Evolutionary conservation across 2,113 vertebrate genomes (phyloP).

Genomic region (Galemys pyrenaicus): DNA sequence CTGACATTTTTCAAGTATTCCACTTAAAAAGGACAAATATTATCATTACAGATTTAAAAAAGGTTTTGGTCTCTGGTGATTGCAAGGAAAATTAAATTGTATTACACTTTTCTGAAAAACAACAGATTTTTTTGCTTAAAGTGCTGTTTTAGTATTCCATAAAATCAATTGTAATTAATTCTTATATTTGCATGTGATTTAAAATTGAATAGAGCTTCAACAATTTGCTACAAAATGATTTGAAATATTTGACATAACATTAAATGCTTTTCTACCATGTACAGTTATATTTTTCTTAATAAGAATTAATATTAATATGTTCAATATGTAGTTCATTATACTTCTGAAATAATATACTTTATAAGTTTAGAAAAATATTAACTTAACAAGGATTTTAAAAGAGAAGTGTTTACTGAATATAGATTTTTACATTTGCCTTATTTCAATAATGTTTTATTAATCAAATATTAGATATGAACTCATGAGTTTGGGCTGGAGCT

Average conservation of each 20-base stretch:
- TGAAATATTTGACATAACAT: constrained; percentile 29
- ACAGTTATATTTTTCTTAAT: constrained; percentile 38
- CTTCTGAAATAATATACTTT: background rate
- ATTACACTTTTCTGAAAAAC: constrained; percentile 17
- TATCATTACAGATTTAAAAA: background rate
- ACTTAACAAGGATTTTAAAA: constrained; percentile 15
- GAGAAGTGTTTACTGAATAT: constrained; percentile 40
- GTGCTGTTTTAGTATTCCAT: background rate
- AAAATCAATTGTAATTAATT: constrained; percentile 68
- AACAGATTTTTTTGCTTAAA: constrained; percentile 47
- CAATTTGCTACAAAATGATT: constrained; percentile 19
- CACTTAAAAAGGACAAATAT: background rate
- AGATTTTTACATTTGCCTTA: constrained; percentile 30
- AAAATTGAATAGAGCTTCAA: constrained; percentile 60
- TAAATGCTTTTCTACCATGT: background rate
- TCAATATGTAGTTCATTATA: background rate
- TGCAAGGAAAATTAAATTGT: background rate
- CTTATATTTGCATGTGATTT: constrained; percentile 63
- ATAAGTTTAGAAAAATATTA: background rate
- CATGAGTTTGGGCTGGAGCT: background rate
- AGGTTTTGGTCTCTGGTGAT: background rate
- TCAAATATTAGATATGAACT: constrained; percentile 28
- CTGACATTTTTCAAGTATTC: background rate
- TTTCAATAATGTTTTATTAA: constrained; percentile 42
- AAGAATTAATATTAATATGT: background rate